Evolutionary conservation across 2,113 vertebrate species (phyloP).

Genomic region (Odocoileus virginianus): DNA sequence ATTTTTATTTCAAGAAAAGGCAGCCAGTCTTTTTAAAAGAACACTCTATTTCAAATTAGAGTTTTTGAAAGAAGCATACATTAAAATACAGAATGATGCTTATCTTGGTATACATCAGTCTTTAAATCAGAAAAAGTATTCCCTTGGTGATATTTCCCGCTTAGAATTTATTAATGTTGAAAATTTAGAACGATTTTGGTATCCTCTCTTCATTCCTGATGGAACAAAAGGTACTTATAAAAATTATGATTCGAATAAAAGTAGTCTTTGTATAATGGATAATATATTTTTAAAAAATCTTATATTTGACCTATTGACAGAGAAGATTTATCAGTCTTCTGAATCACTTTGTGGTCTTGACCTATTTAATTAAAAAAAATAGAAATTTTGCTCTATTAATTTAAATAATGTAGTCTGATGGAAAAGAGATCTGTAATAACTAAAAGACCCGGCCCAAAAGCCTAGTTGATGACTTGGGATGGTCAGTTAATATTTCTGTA

Average conservation of each 20-base stretch:
- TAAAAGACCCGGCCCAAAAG: background rate
- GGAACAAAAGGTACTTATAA: background rate
- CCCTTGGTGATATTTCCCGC: background rate
- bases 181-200: slow-evolving; percentile 27
- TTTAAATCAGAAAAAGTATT: background rate
- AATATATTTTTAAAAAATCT: background rate
- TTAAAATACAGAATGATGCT: background rate
- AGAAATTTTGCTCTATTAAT: background rate
- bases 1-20: background rate
- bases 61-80: background rate
- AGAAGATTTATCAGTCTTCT: background rate
- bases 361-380: background rate
- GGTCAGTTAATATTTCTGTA: background rate
- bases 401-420: background rate
- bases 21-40: background rate
- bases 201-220: background rate
- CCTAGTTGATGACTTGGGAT: background rate
- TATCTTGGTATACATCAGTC: background rate
- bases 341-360: background rate
- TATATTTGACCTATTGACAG: background rate
- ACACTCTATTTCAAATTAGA: background rate
- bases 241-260: background rate
- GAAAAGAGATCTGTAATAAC: background rate
- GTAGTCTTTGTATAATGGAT: background rate
- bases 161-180: background rate